A percentile compares a stretch with the other conserved stretches of the same genome.
Conservation (phyloP, 2,113 vertebrate species). For the Eretmochelys imbricata region DNA sequence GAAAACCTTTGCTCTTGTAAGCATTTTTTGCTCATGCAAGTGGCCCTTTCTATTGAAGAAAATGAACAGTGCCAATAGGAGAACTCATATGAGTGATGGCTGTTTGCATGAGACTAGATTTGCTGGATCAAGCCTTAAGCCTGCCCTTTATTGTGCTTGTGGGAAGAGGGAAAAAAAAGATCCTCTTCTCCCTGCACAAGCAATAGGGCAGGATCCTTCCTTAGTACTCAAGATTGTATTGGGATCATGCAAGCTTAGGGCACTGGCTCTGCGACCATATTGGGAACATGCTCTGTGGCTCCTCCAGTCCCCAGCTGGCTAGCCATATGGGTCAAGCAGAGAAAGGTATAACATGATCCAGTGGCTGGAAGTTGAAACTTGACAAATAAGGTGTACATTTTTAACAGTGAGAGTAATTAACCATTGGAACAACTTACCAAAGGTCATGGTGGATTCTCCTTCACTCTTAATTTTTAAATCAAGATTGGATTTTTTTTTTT, state of each 20-base stretch:
- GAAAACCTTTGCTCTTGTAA: conserved; percentile 51
- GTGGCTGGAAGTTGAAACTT: not conserved
- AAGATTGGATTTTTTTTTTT: not conserved
- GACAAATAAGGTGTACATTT: not conserved
- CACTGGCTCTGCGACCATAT: not conserved
- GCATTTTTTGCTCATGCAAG: not conserved
- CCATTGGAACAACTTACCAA: not conserved
- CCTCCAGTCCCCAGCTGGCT: not conserved
- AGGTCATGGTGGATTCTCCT: not conserved
- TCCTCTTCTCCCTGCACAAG: accelerated
- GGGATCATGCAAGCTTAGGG: not conserved
- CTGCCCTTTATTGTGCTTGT: conserved; percentile 8
- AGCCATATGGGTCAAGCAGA: accelerated
- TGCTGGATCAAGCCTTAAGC: conserved; percentile 4
- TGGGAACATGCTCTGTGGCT: not conserved
- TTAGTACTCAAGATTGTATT: not conserved
- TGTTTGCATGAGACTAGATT: accelerated
- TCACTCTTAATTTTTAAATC: not conserved
- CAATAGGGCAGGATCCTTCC: not conserved
- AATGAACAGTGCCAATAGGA: not conserved
- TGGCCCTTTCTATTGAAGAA: conserved; percentile 16
- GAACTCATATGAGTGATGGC: not conserved
- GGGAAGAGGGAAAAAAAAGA: not conserved
- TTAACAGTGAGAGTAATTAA: not conserved
- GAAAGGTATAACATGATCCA: not conserved